Conservation (phyloP, 1,140 invertebrate species). For the Aculops lycopersici region DNA sequence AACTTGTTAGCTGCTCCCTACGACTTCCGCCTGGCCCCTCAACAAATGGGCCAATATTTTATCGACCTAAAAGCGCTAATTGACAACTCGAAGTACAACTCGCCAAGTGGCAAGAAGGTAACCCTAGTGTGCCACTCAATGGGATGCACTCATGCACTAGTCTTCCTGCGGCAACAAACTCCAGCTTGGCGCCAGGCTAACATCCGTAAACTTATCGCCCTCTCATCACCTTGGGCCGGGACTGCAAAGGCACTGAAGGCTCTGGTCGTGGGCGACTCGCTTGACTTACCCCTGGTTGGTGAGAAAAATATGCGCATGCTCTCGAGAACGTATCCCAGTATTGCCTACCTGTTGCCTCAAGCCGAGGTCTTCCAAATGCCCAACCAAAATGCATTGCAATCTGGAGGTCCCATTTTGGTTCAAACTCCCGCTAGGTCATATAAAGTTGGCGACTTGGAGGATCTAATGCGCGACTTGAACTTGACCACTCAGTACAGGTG, state of each 20-base stretch:
- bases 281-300: slow-evolving; percentile 49
- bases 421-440: too few relatives aligned
- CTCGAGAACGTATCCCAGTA: slow-evolving; percentile 66
- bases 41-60: background rate
- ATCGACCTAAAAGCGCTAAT: too few relatives aligned
- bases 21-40: background rate
- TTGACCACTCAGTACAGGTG: too few relatives aligned
- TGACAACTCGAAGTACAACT: background rate
- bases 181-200: background rate
- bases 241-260: slow-evolving; percentile 69
- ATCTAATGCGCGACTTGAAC: too few relatives aligned
- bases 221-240: slow-evolving; percentile 78
- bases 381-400: too few relatives aligned
- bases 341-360: slow-evolving; percentile 68
- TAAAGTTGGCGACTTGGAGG: too few relatives aligned
- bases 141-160: background rate
- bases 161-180: background rate
- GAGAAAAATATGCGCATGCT: slow-evolving; percentile 39
- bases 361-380: slow-evolving; percentile 54
- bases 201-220: slow-evolving; percentile 4
- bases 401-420: too few relatives aligned
- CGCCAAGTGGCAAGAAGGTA: background rate
- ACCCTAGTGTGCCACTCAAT: background rate
- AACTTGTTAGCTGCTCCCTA: background rate
- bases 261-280: slow-evolving; percentile 67